Evolutionary conservation across 2,888 invertebrate species (phyloP), one percentile per base, ranked within the genome.

Genomic region (Lumbricus terrestris): DNA sequence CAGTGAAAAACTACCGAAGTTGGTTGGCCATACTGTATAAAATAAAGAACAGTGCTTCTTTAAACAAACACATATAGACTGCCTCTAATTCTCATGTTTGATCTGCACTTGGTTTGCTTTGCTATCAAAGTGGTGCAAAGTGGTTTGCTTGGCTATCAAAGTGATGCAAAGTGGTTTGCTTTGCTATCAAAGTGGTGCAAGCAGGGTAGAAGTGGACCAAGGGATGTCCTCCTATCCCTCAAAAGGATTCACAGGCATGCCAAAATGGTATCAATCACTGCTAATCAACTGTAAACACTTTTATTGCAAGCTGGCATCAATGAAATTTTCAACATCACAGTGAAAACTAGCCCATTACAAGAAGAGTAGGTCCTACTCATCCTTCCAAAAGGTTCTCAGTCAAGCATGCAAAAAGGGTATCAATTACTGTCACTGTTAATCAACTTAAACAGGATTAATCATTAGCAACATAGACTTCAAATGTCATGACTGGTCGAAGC

Each of bases 381-480:
- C 8, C 69, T n/a, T 69, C 69, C 29, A 3, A 69, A 69, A n/a
- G 4, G 6, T 69, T 5, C 69, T 69, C n/a, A 69, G 69, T n/a
- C 69, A n/a, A 69, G 8, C n/a, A n/a, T 69, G n/a, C 11, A 29
- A 69, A n/a, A 69, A 8, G 69, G n/a, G n/a, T 69, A 69, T 69
- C 11, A 47, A 47, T 47, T n/a, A n/a, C n/a, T n/a, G n/a, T n/a
- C 29, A 69, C n/a, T 6, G 1, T 8, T n/a, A 8, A 11, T 1
- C 69, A 69, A 69, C n/a, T n/a, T 29, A 29, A n/a, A 69, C 29
- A 69, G 23, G 23, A 2, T 54, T 29, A 69, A 69, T 69, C n/a
- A n/a, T 69, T 69, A n/a, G n/a, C n/a, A n/a, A n/a, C 69, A 69
- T 69, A n/a, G n/a, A 69, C 69, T 69, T 69, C 69, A 69, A 69